These are phyloP conservation scores for Hipparchia sbordonii DNA, from an alignment of 2,888 invertebrate genomes.

Conservation along the genomic window DNA sequence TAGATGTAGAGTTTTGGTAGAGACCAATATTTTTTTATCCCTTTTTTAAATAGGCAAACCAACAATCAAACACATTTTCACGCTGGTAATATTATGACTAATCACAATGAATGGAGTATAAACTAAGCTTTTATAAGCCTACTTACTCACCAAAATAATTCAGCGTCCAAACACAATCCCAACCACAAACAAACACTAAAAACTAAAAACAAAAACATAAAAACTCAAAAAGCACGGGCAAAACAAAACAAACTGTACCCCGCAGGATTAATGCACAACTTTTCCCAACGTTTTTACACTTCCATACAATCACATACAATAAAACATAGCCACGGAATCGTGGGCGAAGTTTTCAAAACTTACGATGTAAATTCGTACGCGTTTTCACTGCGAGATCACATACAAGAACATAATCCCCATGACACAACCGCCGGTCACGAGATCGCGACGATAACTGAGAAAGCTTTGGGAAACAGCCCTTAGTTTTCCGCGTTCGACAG, in stretches of 20 bases:
- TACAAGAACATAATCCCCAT: slow-evolving; percentile 40
- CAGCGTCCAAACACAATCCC: slow-evolving; percentile 6
- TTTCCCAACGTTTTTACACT: slow-evolving; percentile 17
- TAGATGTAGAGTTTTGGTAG: too few species aligned
- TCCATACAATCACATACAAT: slow-evolving; percentile 19
- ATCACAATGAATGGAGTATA: neutral
- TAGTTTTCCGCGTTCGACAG: slow-evolving; percentile 67
- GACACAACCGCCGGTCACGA: slow-evolving; percentile 56
- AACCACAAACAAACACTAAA: slow-evolving; percentile 23
- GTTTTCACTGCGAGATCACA: slow-evolving; percentile 25
- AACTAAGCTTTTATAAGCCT: neutral
- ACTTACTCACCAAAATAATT: slow-evolving; percentile 29
- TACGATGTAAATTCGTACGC: slow-evolving; percentile 20
- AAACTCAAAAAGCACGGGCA: slow-evolving; percentile 20
- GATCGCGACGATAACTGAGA: slow-evolving; percentile 69
- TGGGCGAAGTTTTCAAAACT: slow-evolving; percentile 33
- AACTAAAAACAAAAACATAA: slow-evolving; percentile 15
- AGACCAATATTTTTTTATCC: too few species aligned
- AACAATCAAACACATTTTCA: too few species aligned
- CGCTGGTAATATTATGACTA: too few species aligned
- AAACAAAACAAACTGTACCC: slow-evolving; percentile 19
- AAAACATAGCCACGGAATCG: neutral
- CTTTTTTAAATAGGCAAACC: too few species aligned
- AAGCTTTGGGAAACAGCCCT: slow-evolving; percentile 62
- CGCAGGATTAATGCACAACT: slow-evolving; percentile 15